phyloP scores from a whole-genome alignment of 2,888 invertebrate species.

The Holacanthella duospinosa region DNA sequence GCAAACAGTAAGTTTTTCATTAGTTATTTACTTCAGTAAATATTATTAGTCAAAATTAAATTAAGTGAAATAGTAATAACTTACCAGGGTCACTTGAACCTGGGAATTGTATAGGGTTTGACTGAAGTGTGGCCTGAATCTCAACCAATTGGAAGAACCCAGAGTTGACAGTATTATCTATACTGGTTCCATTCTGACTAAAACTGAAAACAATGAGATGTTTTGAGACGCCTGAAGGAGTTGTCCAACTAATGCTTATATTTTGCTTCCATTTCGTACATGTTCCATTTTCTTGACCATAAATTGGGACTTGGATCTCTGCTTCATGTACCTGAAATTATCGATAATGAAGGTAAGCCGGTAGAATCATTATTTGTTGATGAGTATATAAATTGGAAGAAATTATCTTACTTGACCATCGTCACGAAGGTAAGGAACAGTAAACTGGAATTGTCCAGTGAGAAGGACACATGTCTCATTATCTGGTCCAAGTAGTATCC shows the following conservation, averaged over 20 bases:
- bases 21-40: no score
- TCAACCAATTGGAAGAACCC: background rate
- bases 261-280: background rate
- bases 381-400: background rate
- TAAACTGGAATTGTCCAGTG: background rate
- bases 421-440: background rate
- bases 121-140: background rate
- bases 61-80: no score
- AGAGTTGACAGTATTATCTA: background rate
- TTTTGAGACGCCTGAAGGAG: background rate
- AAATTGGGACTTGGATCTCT: background rate
- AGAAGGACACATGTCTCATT: background rate
- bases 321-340: background rate
- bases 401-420: background rate
- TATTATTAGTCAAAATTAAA: background rate
- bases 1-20: no score
- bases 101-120: background rate
- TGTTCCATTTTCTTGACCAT: background rate
- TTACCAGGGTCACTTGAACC: background rate
- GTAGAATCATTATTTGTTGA: background rate
- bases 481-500: background rate
- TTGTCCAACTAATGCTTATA: background rate
- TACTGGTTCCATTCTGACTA: background rate
- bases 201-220: background rate
- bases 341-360: background rate